Percentiles rank a stretch among this genome's conserved stretches.
Evolutionary conservation across 2,888 invertebrate genomes (phyloP).

Genomic region (Acleris emargana): DNA sequence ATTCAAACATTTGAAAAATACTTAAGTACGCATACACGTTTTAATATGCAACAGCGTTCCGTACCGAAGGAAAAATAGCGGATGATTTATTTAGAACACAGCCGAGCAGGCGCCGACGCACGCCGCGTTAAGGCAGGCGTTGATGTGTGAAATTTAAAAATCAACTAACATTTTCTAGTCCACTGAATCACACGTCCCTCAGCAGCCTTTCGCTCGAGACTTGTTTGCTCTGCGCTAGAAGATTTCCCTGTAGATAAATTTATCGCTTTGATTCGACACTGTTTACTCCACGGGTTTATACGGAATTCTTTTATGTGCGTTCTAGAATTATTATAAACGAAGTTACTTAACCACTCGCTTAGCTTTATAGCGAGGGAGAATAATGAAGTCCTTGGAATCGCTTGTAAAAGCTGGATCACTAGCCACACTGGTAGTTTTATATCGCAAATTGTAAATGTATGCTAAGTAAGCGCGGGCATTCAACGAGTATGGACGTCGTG

Average conservation of each 20-base stretch:
- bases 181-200: slow-evolving; percentile 75
- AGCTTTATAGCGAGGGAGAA: slow-evolving; percentile 26
- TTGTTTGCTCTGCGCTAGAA: slow-evolving; percentile 72
- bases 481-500: slow-evolving; percentile 4
- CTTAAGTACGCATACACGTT: neutral
- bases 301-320: slow-evolving; percentile 66
- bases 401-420: slow-evolving; percentile 23
- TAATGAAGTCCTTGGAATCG: slow-evolving; percentile 31
- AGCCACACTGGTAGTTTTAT: slow-evolving; percentile 30
- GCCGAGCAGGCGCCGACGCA: slow-evolving; percentile 36
- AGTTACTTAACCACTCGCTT: slow-evolving; percentile 22
- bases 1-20: neutral
- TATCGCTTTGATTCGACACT: slow-evolving; percentile 75
- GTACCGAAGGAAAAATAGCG: slow-evolving; percentile 20
- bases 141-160: slow-evolving; percentile 80
- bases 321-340: slow-evolving; percentile 43
- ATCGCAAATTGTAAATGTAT: slow-evolving; percentile 36
- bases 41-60: slow-evolving; percentile 5
- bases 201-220: slow-evolving; percentile 68
- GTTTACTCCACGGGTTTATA: slow-evolving; percentile 56
- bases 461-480: slow-evolving; percentile 26
- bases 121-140: slow-evolving; percentile 63
- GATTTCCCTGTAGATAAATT: slow-evolving; percentile 75
- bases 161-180: slow-evolving; percentile 81
- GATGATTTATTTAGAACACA: slow-evolving; percentile 35